Evolutionary conservation across 2,797 vertebrate species (phyloP).

Genomic region (Phaenicophaeus curvirostris): DNA sequence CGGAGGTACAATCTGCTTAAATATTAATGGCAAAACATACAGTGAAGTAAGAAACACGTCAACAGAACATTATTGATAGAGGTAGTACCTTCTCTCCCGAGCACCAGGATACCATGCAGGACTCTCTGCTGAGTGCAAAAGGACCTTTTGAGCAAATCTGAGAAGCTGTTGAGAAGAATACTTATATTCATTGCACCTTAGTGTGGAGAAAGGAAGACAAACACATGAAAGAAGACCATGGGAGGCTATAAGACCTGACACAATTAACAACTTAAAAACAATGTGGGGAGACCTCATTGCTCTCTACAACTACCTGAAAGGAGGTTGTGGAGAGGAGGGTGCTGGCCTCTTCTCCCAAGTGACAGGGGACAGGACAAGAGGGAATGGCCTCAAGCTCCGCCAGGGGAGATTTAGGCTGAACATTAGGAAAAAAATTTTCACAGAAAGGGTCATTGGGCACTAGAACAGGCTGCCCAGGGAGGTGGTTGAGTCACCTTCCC

Average conservation of each 20-base stretch:
- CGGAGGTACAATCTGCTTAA: not conserved
- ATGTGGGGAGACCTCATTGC: too few species aligned
- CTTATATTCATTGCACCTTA: not conserved
- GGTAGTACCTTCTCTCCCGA: not conserved
- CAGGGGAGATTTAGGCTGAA: too few species aligned
- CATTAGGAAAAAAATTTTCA: too few species aligned
- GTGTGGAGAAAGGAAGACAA: not conserved
- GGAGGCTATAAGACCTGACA: not conserved
- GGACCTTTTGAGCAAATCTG: not conserved
- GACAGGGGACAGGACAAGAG: too few species aligned
- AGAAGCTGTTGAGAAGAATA: not conserved
- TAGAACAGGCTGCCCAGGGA: too few species aligned
- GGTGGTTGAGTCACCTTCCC: too few species aligned
- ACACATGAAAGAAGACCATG: not conserved
- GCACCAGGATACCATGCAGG: not conserved
- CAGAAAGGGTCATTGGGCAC: too few species aligned
- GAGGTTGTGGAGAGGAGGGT: too few species aligned
- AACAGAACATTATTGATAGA: not conserved
- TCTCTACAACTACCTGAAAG: too few species aligned
- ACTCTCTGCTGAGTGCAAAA: not conserved
- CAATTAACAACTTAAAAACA: too few species aligned
- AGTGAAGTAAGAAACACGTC: not conserved
- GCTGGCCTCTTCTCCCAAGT: too few species aligned
- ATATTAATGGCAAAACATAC: not conserved
- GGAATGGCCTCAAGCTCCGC: too few species aligned